Evolutionary conservation across 2,888 invertebrate species (phyloP).

Genomic region (Drosophila testacea): DNA sequence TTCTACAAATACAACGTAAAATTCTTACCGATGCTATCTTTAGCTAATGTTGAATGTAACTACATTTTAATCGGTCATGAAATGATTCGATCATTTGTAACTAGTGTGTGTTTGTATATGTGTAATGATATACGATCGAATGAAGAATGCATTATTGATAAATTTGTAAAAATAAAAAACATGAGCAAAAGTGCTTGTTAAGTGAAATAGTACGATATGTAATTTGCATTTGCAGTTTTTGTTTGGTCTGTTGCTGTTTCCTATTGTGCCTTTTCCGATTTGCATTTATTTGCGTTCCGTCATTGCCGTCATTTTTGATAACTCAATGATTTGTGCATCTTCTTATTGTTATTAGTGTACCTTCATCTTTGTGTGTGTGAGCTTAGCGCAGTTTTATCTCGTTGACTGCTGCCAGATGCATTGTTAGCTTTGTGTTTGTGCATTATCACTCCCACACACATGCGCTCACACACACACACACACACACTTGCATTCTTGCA

Average conservation of each 20-base stretch:
- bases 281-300: conserved; percentile 33
- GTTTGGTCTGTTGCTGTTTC: conserved; percentile 10
- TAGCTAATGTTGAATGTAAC: conserved; percentile 1
- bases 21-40: not conserved
- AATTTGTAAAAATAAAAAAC: conserved; percentile 10
- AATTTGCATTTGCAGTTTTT: conserved; percentile 19
- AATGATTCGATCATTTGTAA: not conserved
- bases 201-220: conserved; percentile 4
- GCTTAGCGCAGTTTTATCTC: conserved; percentile 52
- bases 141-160: conserved; percentile 33
- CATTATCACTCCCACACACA: conserved; percentile 56
- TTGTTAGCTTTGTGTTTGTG: conserved; percentile 48
- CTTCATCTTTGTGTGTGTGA: conserved; percentile 9
- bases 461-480: conserved; percentile 17
- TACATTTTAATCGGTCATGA: not conserved
- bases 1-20: not conserved
- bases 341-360: conserved; percentile 35
- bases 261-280: conserved; percentile 25
- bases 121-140: conserved; percentile 27
- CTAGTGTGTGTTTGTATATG: conserved; percentile 3
- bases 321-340: conserved; percentile 38
- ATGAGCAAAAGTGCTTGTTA: conserved; percentile 7
- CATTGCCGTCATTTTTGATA: conserved; percentile 39
- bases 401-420: conserved; percentile 35
- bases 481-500: conserved; percentile 2